Conservation (phyloP, 1,140 invertebrate genomes). For the Colletes gigas region DNA sequence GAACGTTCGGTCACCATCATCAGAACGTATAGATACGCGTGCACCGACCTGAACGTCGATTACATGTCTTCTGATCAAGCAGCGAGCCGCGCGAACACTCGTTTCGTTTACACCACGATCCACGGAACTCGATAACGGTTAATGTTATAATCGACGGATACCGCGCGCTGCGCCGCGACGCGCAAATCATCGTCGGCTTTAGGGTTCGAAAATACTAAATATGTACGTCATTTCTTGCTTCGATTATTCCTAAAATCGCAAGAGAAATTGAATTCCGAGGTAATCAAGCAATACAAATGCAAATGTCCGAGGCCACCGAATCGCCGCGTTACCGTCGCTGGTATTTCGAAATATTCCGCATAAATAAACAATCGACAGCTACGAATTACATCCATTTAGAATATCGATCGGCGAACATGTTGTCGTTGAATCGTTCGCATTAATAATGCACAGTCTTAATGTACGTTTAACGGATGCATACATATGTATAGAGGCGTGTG, state of each 20-base stretch:
- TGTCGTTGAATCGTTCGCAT: not conserved
- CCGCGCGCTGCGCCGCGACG: not conserved
- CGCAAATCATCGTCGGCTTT: not conserved
- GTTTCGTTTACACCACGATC: not conserved
- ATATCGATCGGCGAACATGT: conserved; percentile 18
- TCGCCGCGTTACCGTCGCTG: not conserved
- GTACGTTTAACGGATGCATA: not conserved
- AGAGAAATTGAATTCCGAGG: conserved; percentile 25
- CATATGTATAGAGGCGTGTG: not conserved
- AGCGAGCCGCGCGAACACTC: not conserved
- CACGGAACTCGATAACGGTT: not conserved
- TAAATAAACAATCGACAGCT: conserved; percentile 33
- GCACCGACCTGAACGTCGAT: not conserved
- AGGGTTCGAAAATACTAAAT: not conserved
- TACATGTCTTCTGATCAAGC: conserved; percentile 33
- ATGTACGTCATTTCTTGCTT: conserved; percentile 14
- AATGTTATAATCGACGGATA: not conserved
- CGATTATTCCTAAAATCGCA: conserved; percentile 28
- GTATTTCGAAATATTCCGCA: conserved; percentile 34
- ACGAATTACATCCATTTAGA: conserved; percentile 24
- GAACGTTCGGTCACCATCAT: conserved; percentile 7
- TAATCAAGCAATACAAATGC: conserved; percentile 42
- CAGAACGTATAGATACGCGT: not conserved
- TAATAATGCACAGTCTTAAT: not conserved
- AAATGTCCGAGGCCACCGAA: conserved; percentile 7